Percentiles rank a stretch among this genome's conserved stretches.
Conservation (phyloP, 2,888 invertebrate species). For the Drosophila hamatofila region DNA sequence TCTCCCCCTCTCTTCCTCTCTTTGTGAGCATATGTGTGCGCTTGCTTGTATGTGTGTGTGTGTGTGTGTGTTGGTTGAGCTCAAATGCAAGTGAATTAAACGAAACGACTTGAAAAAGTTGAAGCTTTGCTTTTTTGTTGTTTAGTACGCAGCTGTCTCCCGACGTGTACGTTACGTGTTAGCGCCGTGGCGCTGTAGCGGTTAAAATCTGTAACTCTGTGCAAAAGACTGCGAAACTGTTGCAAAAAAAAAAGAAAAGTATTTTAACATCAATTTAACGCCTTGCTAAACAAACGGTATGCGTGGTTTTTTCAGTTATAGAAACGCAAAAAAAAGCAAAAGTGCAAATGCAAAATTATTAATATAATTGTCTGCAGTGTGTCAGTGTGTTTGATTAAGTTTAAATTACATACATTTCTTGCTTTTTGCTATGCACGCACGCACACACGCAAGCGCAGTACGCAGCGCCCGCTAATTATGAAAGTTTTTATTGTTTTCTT, state of each 20-base stretch:
- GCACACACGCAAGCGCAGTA: slow-evolving; percentile 19
- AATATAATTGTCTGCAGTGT: slow-evolving; percentile 64
- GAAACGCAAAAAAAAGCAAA: slow-evolving; percentile 61
- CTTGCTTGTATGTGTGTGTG: slow-evolving; percentile 25
- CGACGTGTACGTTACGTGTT: slow-evolving; percentile 69
- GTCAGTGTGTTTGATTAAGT: slow-evolving; percentile 49
- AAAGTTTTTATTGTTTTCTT: slow-evolving; percentile 67
- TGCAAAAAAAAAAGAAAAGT: slow-evolving; percentile 30
- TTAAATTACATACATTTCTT: slow-evolving; percentile 25
- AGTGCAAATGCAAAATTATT: slow-evolving; percentile 61
- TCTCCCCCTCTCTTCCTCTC: slow-evolving; percentile 35
- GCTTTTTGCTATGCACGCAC: slow-evolving; percentile 27
- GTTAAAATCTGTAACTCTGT: slow-evolving; percentile 64
- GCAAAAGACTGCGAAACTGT: slow-evolving; percentile 13
- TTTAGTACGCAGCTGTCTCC: slow-evolving; percentile 72
- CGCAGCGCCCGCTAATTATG: slow-evolving; percentile 69
- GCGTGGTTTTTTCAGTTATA: slow-evolving; percentile 40
- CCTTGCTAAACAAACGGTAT: slow-evolving; percentile 62
- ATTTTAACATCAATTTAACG: slow-evolving; percentile 54
- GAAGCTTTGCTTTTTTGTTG: slow-evolving; percentile 71
- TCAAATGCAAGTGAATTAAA: slow-evolving; percentile 72
- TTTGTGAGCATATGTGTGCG: slow-evolving; percentile 25
- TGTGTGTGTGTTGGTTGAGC: slow-evolving; percentile 45
- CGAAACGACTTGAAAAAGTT: slow-evolving; percentile 78
- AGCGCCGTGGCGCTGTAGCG: slow-evolving; percentile 72